Percentiles rank a stretch among this genome's conserved stretches.
phyloP scores from a whole-genome alignment of 2,113 vertebrate genomes.

The Corynorhinus townsendii region DNA sequence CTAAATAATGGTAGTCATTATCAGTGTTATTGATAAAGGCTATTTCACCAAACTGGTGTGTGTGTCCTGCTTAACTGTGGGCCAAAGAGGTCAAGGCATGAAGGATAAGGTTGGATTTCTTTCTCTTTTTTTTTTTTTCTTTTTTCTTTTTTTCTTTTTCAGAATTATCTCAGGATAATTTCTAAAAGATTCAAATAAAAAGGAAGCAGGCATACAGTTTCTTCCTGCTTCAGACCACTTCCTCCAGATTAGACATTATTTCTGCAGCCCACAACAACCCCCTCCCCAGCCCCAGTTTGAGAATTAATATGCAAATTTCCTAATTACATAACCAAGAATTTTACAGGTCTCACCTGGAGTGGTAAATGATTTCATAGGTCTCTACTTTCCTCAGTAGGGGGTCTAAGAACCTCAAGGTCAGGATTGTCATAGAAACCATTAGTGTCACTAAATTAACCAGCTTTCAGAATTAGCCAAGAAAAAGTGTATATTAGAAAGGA shows the following conservation, averaged over 20 bases:
- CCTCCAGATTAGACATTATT: neutral
- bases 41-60: slow-evolving; percentile 36
- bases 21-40: slow-evolving; percentile 49
- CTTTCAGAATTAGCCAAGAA: slow-evolving; percentile 68
- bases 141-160: neutral
- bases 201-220: neutral
- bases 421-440: slow-evolving; percentile 70
- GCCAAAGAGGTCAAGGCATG: slow-evolving; percentile 41
- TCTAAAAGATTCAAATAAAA: slow-evolving; percentile 11
- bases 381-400: slow-evolving; percentile 25
- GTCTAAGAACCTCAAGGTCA: slow-evolving; percentile 45
- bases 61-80: slow-evolving; percentile 32
- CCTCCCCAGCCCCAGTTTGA: neutral
- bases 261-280: neutral
- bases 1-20: slow-evolving; percentile 58
- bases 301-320: slow-evolving; percentile 54
- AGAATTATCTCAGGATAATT: slow-evolving; percentile 3
- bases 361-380: slow-evolving; percentile 47
- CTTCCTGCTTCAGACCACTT: neutral
- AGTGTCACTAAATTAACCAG: slow-evolving; percentile 68
- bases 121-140: neutral
- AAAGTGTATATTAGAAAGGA: slow-evolving; percentile 65
- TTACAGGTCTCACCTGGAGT: slow-evolving; percentile 43
- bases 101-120: neutral
- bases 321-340: slow-evolving; percentile 38